Evolutionary conservation across 2,113 vertebrate species (phyloP).

Genomic region (Trematomus loennbergii): DNA sequence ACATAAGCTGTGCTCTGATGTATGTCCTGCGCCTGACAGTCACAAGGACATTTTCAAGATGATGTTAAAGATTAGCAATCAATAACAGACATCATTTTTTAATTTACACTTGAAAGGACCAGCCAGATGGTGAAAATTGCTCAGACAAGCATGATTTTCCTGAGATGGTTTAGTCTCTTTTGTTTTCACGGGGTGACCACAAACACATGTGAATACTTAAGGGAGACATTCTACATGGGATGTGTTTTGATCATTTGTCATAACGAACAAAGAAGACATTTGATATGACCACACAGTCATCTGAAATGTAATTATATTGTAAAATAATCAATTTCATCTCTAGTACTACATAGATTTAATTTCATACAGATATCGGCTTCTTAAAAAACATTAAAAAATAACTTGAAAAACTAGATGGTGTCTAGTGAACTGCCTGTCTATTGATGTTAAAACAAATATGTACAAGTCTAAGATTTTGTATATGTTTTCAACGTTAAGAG

Average conservation of each 20-base stretch:
- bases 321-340: conserved; percentile 57
- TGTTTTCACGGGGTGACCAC: conserved; percentile 68
- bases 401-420: conserved; percentile 13
- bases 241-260: conserved; percentile 69
- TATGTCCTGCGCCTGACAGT: conserved; percentile 41
- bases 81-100: conserved; percentile 64
- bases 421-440: conserved; percentile 21
- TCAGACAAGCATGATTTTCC: conserved; percentile 49
- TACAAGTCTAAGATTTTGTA: background rate
- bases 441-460: background rate
- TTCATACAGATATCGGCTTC: conserved; percentile 5
- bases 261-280: conserved; percentile 50
- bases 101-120: conserved; percentile 64
- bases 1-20: conserved; percentile 53
- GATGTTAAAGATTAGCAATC: conserved; percentile 67
- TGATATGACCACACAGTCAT: conserved; percentile 35
- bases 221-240: conserved; percentile 31
- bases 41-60: conserved; percentile 52
- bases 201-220: conserved; percentile 73
- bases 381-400: conserved; percentile 20
- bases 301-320: conserved; percentile 29
- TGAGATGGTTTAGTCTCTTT: conserved; percentile 13
- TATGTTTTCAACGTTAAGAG: conserved; percentile 20
- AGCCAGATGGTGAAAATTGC: conserved; percentile 57
- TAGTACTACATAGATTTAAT: conserved; percentile 31